Conservation (phyloP, 2,113 vertebrate genomes). For the Albula goreensis region DNA sequence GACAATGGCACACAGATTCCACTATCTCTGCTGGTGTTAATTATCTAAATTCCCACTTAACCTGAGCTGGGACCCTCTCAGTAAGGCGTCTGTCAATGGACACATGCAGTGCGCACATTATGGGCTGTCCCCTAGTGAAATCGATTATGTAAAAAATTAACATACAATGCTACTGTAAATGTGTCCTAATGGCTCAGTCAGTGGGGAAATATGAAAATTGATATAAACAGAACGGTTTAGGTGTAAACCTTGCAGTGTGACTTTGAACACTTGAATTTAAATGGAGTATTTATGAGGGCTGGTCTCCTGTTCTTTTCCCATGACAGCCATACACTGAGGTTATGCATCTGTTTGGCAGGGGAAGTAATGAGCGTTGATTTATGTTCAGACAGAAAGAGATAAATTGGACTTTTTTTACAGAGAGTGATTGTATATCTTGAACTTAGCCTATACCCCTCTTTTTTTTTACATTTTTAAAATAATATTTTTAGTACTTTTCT, state of each 20-base stretch:
- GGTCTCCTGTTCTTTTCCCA: background rate
- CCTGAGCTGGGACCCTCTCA: background rate
- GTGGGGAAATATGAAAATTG: background rate
- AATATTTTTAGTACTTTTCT: no score
- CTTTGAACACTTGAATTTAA: no score
- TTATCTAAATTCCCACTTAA: background rate
- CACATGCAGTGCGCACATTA: background rate
- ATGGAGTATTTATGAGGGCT: background rate
- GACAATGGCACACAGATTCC: background rate
- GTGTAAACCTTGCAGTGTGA: background rate
- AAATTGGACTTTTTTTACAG: background rate
- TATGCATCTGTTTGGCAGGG: background rate
- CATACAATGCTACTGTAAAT: background rate
- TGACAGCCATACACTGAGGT: background rate
- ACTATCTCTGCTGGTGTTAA: background rate
- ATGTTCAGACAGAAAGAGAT: background rate
- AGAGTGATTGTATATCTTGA: no score
- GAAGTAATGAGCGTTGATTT: background rate
- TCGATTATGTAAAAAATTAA: background rate
- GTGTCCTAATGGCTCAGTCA: background rate
- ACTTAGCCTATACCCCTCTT: no score
- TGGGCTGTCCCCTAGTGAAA: background rate
- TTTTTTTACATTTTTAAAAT: no score
- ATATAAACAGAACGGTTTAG: conserved; percentile 2
- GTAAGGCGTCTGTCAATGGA: background rate